Evolutionary conservation across 2,888 invertebrate genomes (phyloP), one percentile per base, ranked within the genome.

Genomic region (Empis livida): DNA sequence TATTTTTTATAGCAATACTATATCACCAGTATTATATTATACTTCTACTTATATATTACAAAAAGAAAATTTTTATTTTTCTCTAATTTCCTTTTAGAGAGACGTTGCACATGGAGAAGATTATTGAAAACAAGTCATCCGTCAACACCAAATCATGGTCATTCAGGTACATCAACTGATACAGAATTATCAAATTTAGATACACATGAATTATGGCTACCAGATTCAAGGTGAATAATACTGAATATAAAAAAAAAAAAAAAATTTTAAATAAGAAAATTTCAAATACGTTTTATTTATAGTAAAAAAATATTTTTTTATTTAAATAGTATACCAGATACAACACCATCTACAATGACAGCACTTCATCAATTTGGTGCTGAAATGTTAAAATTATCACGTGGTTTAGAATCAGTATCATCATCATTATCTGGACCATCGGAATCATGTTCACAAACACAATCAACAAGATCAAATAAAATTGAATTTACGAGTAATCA

Each of bases 291-390:
- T n/a, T n/a, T n/a, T n/a, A n/a, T n/a, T n/a, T n/a, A n/a, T n/a
- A n/a, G n/a, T n/a, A n/a, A n/a, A n/a, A n/a, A n/a, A n/a, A n/a
- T n/a, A n/a, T 14, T 15, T 38, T 38, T 15, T 31, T 31, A n/a
- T 20, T 39, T 31, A 44, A 43, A 16, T 48, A 71, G 70, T 58
- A 61, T 73, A 68, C 78, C 78, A 70, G 84, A 86, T 62, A 83
- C 84, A 37, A 81, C 84, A 51, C 84, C 86, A 27, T 84, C 83
- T 57, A 84, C 87, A 54, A 84, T 88, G 81, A 82, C 86, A 30
- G 88, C 89, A 49, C 73, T 89, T 61, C 87, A 87, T 65, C 85
- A 85, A 63, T 88, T 88, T 65, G 88, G 88, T 46, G 84, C 86
- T 35, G 86, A 88, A 74, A 86, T 88, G 87, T 74, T 89, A 59